phyloP scores from a whole-genome alignment of 1,140 invertebrate species.

The Neodiprion fabricii region DNA sequence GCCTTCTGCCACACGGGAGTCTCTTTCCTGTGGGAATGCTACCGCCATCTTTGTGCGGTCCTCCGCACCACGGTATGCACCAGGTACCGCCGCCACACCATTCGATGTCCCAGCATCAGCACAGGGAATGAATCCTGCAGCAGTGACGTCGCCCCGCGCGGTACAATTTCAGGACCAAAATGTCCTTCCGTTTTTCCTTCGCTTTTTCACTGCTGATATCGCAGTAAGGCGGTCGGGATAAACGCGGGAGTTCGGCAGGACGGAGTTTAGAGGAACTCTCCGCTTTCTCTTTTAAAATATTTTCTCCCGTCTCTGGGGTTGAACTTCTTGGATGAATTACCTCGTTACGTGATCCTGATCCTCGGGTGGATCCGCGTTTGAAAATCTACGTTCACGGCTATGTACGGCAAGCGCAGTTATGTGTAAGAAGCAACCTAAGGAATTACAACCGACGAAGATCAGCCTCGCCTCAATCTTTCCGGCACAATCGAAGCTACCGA shows the following conservation, averaged over 20 bases:
- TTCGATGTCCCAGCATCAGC: conserved; percentile 44
- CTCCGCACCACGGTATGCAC: conserved; percentile 28
- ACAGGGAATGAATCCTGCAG: conserved; percentile 44
- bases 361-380: not conserved
- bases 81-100: conserved; percentile 44
- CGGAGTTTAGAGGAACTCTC: not conserved
- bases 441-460: not conserved
- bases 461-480: too few species aligned
- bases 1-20: conserved; percentile 44
- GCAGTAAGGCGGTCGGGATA: not conserved
- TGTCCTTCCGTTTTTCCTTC: not conserved
- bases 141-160: not conserved
- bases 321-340: not conserved
- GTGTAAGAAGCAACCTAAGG: not conserved
- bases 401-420: not conserved
- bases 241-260: not conserved
- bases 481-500: too few species aligned
- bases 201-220: too few species aligned
- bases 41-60: conserved; percentile 22
- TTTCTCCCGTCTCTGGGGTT: not conserved
- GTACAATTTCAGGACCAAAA: not conserved
- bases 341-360: not conserved
- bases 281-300: not conserved
- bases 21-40: conserved; percentile 53
- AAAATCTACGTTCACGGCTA: too few species aligned